These are phyloP conservation scores for Gavia stellata DNA, from an alignment of 2,113 vertebrate species.

Conservation along the genomic window DNA sequence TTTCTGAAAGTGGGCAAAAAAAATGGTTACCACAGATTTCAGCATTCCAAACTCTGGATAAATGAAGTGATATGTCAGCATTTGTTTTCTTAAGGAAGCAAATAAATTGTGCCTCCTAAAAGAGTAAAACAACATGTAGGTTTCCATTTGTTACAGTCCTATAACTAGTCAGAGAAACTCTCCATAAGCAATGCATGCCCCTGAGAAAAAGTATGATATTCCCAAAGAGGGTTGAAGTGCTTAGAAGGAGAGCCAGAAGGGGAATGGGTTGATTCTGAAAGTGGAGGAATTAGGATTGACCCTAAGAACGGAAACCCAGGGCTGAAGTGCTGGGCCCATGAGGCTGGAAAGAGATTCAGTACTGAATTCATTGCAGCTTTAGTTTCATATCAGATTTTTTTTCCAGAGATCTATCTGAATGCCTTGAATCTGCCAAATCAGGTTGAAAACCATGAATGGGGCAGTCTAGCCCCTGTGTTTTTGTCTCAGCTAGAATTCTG, in stretches of 20 bases:
- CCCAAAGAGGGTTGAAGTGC: neutral
- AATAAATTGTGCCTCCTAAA: neutral
- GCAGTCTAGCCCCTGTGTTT: neutral
- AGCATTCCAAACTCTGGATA: neutral
- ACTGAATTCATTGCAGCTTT: neutral
- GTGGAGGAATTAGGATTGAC: neutral
- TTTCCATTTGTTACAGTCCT: neutral
- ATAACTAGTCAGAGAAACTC: neutral
- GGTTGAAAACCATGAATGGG: neutral
- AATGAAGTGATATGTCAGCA: conserved; percentile 49
- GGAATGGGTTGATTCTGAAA: neutral
- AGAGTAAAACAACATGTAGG: neutral
- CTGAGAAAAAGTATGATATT: neutral
- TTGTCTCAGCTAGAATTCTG: neutral
- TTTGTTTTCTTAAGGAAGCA: conserved; percentile 30
- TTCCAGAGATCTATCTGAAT: neutral
- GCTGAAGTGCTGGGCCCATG: neutral
- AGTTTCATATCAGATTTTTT: neutral
- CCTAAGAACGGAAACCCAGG: neutral
- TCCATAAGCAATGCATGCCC: neutral
- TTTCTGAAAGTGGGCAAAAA: conserved; percentile 8
- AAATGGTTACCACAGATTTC: neutral
- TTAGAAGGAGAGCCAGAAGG: neutral
- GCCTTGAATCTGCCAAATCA: neutral
- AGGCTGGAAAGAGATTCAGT: neutral